Base-by-base conservation (phyloP, 2,888 invertebrate species). In the Andrena praecox region DNA sequence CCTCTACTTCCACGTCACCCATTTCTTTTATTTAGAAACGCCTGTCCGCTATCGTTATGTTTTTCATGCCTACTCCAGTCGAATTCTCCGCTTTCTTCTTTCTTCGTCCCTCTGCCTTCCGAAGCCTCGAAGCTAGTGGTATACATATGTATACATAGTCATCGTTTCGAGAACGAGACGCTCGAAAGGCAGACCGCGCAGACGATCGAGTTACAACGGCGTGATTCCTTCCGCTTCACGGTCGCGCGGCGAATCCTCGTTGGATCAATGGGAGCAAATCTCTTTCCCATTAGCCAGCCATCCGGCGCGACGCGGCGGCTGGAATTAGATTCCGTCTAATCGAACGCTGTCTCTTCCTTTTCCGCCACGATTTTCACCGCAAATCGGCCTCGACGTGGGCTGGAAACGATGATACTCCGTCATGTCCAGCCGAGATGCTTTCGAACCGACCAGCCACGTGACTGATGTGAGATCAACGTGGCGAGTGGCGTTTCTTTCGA, bases 221-320 rank as follows among this genome's bases (percentile, higher is more conserved):
- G 74, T 62, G 50, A 20, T 59, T 50, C 60, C 68, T 80, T 71
- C 66, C 75, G 70, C 74, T 56, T 64, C 63, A 35, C 73, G 68
- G 54, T 31, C 29, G 50, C 66, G 70, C 77, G 79, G 76, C 82
- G 76, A 77, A 79, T 85, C 76, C 77, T 87, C 85, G 85, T 88
- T 85, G 87, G 85, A 87, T 85, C 87, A 86, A 87, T 83, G 82
- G 87, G 85, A 84, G 82, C 60, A 87, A 90, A 90, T 89, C 81
- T 88, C 85, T 86, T 89, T 90, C 87, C 88, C 89, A 89, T 90
- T 84, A 87, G 84, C 42, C 80, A 73, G 66, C 78, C 84, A 80
- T 85, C 70, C 74, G 27, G 12, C 29, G 2, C 29, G 20, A 20
- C 20, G 20, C 20, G 20, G 42, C 35, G 5, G 56, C 29, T 12